These are phyloP conservation scores for Neuroterus valhalla DNA, from an alignment of 1,140 invertebrate genomes.

Conservation along the genomic window DNA sequence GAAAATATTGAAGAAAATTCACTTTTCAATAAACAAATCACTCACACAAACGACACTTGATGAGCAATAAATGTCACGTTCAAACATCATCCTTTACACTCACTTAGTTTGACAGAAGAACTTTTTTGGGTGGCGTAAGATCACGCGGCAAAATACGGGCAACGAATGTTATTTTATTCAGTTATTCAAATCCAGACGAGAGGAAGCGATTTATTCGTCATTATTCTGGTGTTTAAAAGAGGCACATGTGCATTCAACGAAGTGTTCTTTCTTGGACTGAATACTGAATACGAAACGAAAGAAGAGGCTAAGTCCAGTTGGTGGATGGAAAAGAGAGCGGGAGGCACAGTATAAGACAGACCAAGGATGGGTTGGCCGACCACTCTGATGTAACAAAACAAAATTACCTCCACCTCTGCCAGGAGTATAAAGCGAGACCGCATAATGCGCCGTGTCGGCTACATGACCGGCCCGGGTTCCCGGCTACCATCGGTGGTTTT, in stretches of 20 bases:
- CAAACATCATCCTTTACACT: no score
- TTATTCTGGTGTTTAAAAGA: slow-evolving; percentile 5
- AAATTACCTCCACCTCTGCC: slow-evolving; percentile 65
- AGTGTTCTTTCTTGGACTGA: slow-evolving; percentile 62
- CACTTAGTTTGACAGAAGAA: no score
- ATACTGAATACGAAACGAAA: slow-evolving; percentile 50
- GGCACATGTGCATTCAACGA: slow-evolving; percentile 44
- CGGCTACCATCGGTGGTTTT: slow-evolving; percentile 36
- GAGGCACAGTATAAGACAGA: no score
- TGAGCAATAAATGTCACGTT: no score
- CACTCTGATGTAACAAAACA: slow-evolving; percentile 72
- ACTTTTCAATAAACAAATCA: no score
- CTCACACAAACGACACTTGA: no score
- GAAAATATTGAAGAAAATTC: no score
- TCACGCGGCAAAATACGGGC: not conserved
- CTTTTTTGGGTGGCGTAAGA: no score
- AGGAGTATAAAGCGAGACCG: slow-evolving; percentile 61
- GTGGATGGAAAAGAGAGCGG: slow-evolving; percentile 56
- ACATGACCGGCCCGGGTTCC: slow-evolving; percentile 35
- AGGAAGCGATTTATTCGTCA: no score
- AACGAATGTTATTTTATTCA: slow-evolving; percentile 36
- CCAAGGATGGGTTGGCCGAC: slow-evolving; percentile 70
- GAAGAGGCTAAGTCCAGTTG: slow-evolving; percentile 60
- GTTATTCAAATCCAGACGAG: slow-evolving; percentile 34
- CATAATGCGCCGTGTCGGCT: slow-evolving; percentile 50